Conservation (phyloP, 2,888 invertebrate genomes). For the Parelbella ahira region DNA sequence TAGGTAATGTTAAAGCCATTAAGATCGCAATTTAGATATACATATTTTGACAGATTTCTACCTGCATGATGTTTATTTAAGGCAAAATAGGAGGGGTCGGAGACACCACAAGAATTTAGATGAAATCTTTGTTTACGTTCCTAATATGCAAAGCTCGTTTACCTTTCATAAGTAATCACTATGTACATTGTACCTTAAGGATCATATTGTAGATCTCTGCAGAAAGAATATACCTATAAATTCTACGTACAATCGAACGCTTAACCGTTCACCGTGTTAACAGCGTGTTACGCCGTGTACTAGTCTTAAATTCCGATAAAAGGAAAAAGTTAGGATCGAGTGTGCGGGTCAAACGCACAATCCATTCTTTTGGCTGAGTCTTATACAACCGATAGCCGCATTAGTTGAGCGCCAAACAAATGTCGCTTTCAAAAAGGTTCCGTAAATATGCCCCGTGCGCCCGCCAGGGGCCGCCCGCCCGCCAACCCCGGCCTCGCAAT, state of each 20-base stretch:
- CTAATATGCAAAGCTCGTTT: conserved; percentile 13
- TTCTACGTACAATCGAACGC: too few species aligned
- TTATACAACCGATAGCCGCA: conserved; percentile 20
- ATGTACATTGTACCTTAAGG: background rate
- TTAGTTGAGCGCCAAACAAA: conserved; percentile 30
- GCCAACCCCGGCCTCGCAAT: conserved; percentile 37
- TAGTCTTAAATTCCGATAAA: conserved; percentile 16
- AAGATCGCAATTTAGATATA: conserved; percentile 10
- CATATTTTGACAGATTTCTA: conserved; percentile 8
- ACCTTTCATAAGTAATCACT: conserved; percentile 1
- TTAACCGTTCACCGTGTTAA: conserved; percentile 1
- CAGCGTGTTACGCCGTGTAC: background rate
- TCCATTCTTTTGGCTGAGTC: conserved; percentile 13
- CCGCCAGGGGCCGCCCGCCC: conserved; percentile 28
- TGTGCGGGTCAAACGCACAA: conserved; percentile 20
- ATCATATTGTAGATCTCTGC: too few species aligned
- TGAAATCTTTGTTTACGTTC: conserved; percentile 8
- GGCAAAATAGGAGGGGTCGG: conserved; percentile 5
- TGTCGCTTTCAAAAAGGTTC: conserved; percentile 36
- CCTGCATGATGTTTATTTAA: conserved; percentile 7
- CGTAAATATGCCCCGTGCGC: conserved; percentile 34
- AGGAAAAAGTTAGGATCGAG: conserved; percentile 12
- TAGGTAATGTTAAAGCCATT: conserved; percentile 1
- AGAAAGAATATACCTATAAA: too few species aligned
- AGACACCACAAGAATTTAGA: conserved; percentile 11